These are phyloP conservation scores for Tragulus kanchil DNA, from an alignment of 2,113 vertebrate genomes.

Conservation along the genomic window DNA sequence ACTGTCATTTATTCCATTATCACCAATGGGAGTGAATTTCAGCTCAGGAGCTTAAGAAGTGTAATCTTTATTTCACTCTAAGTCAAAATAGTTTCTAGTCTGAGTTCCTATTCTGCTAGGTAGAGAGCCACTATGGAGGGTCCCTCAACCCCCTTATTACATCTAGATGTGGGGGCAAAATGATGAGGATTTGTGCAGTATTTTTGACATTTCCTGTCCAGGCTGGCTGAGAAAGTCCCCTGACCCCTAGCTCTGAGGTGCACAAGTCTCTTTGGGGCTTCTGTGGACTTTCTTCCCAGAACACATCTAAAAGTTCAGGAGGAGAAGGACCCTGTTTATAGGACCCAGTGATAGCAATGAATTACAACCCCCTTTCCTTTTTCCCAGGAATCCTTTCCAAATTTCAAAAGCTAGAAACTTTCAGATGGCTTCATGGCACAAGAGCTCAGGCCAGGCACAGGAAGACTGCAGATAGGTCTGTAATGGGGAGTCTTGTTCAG, in stretches of 20 bases:
- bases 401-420: constrained; percentile 16
- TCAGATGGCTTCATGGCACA: background rate
- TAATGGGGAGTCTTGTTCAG: background rate
- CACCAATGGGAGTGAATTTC: background rate
- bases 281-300: background rate
- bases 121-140: background rate
- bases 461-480: background rate
- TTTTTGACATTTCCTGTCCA: background rate
- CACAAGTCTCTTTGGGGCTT: background rate
- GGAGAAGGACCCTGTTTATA: background rate
- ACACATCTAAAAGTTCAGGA: background rate
- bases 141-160: background rate
- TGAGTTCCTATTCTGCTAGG: background rate
- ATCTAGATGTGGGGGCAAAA: background rate
- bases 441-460: background rate
- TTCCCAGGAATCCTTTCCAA: background rate
- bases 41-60: background rate
- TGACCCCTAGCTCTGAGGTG: background rate
- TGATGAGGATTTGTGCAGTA: background rate
- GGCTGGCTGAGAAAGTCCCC: background rate
- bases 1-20: background rate
- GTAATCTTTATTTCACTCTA: background rate
- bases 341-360: background rate
- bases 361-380: background rate
- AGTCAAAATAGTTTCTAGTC: background rate